Evolutionary conservation across 2,113 vertebrate genomes (phyloP).

Genomic region (Caretta caretta): DNA sequence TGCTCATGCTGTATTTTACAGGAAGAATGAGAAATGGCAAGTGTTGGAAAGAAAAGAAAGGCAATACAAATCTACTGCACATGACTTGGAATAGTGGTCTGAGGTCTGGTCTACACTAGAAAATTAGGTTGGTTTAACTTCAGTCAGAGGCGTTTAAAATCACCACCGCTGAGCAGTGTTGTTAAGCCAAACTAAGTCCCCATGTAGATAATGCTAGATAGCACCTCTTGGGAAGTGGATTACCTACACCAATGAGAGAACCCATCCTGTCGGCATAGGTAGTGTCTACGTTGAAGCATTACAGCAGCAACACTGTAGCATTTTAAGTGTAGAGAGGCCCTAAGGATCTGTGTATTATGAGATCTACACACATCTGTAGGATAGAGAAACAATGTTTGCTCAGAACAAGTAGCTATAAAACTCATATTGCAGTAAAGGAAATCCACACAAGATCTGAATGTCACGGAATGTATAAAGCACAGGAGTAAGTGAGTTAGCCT

Average conservation of each 20-base stretch:
- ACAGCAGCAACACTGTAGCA: too few species aligned
- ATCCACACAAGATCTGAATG: background rate
- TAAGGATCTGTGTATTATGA: background rate
- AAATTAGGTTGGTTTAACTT: too few species aligned
- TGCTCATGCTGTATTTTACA: background rate
- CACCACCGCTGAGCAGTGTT: too few species aligned
- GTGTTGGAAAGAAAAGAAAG: background rate
- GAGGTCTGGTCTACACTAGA: too few species aligned
- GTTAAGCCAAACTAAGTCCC: too few species aligned
- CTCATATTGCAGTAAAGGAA: background rate
- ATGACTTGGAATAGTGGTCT: background rate
- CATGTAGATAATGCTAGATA: too few species aligned
- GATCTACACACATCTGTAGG: background rate
- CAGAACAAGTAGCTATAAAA: background rate
- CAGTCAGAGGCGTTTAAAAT: too few species aligned
- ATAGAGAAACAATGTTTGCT: background rate
- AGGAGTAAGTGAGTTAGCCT: background rate
- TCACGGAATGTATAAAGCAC: background rate
- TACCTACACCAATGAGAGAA: too few species aligned
- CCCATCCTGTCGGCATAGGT: too few species aligned
- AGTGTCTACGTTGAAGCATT: too few species aligned
- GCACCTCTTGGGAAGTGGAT: too few species aligned
- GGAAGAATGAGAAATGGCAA: background rate
- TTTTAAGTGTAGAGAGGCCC: too few species aligned
- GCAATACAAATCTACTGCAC: background rate